These are phyloP conservation scores for Liopterus haemorrhoidalis DNA, from an alignment of 2,888 invertebrate genomes.

Conservation along the genomic window DNA sequence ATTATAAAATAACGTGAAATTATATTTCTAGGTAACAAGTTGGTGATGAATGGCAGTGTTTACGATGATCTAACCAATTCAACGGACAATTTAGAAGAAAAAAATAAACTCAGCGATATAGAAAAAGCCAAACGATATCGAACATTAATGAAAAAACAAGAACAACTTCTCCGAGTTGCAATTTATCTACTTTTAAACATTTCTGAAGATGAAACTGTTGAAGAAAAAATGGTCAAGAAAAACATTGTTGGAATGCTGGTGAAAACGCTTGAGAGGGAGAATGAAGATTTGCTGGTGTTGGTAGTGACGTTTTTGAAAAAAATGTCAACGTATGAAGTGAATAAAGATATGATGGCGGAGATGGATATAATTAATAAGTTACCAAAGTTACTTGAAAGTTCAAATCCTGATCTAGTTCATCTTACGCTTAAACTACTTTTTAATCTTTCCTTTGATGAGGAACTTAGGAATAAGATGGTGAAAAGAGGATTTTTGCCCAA, in stretches of 20 bases:
- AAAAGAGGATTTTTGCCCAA: slow-evolving; percentile 83
- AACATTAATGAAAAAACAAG: slow-evolving; percentile 88
- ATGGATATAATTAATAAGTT: slow-evolving; percentile 77
- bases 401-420: slow-evolving; percentile 62
- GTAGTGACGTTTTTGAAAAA: slow-evolving; percentile 93
- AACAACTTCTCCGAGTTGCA: slow-evolving; percentile 83
- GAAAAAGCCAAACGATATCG: slow-evolving; percentile 65
- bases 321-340: slow-evolving; percentile 87
- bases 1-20: too few species aligned
- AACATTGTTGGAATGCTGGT: slow-evolving; percentile 83
- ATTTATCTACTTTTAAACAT: slow-evolving; percentile 91
- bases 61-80: slow-evolving; percentile 41
- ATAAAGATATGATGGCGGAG: slow-evolving; percentile 86
- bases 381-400: slow-evolving; percentile 67
- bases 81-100: slow-evolving; percentile 44
- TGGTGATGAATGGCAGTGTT: slow-evolving; percentile 20
- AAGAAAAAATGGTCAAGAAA: slow-evolving; percentile 95
- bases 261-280: slow-evolving; percentile 83
- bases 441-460: slow-evolving; percentile 92
- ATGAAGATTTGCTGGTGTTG: slow-evolving; percentile 81
- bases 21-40: too few species aligned
- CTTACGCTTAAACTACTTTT: slow-evolving; percentile 83
- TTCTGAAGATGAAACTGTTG: slow-evolving; percentile 90
- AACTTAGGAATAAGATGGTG: slow-evolving; percentile 82
- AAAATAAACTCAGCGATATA: slow-evolving; percentile 40